A percentile compares a stretch with the other conserved stretches of the same genome.
Conservation (phyloP, 2,888 invertebrate genomes). For the Itoplectis maculator region DNA sequence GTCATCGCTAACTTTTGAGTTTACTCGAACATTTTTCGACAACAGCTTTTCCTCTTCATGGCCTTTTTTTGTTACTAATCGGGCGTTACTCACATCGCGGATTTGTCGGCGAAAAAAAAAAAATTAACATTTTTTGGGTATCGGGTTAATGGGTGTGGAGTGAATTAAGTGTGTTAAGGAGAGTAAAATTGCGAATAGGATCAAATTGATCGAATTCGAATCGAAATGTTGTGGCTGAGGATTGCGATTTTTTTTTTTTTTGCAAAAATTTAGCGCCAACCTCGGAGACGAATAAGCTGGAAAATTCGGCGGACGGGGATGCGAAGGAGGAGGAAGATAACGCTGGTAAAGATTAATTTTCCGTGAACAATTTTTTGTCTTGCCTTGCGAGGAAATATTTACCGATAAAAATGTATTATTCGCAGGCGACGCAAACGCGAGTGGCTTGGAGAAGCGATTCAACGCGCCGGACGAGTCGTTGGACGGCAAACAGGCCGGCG, state of each 20-base stretch:
- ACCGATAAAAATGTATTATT: conserved; percentile 12
- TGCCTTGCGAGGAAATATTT: background rate
- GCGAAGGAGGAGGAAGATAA: conserved; percentile 37
- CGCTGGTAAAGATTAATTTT: conserved; percentile 44
- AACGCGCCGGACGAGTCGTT: conserved; percentile 25
- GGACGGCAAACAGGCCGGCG: conserved; percentile 18
- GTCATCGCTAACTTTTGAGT: background rate
- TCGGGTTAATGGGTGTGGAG: background rate
- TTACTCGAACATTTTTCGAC: background rate
- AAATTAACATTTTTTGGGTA: background rate
- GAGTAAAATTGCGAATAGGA: background rate
- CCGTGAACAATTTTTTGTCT: background rate
- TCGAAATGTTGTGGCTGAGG: background rate
- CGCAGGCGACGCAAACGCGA: conserved; percentile 21
- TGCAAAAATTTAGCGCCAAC: conserved; percentile 42
- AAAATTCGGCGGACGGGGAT: conserved; percentile 36
- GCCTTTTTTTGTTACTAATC: background rate
- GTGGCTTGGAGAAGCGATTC: conserved; percentile 43
- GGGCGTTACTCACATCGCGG: background rate
- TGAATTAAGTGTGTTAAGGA: background rate
- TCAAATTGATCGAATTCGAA: background rate
- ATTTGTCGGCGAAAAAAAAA: background rate
- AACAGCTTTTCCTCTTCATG: too few relatives aligned
- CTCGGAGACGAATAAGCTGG: conserved; percentile 25
- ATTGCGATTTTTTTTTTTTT: background rate